Conservation (phyloP, 2,113 vertebrate species). For the Peromyscus polionotus region DNA sequence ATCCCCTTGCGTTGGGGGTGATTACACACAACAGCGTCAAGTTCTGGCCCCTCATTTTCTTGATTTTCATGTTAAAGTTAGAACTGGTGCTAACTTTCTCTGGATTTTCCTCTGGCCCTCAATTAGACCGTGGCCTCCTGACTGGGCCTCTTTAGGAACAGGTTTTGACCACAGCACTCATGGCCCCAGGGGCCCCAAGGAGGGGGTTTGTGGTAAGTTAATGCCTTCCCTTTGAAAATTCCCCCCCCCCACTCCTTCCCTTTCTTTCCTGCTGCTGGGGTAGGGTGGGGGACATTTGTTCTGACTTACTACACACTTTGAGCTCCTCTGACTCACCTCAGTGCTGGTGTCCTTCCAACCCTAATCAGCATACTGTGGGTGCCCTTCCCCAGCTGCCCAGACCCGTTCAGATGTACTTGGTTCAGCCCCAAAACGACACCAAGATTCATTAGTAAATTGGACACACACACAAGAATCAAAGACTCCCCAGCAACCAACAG, state of each 20-base stretch:
- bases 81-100: neutral
- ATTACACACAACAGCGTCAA: neutral
- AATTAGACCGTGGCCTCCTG: neutral
- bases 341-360: constrained; percentile 76
- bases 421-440: constrained; percentile 76
- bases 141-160: neutral
- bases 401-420: constrained; percentile 65
- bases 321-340: constrained; percentile 74
- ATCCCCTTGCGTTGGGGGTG: neutral
- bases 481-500: constrained; percentile 70
- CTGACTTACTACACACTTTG: constrained; percentile 67
- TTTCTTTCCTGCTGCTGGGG: neutral
- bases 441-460: constrained; percentile 83
- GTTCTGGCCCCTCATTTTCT: neutral
- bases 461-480: constrained; percentile 78
- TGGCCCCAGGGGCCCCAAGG: neutral
- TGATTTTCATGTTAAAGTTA: neutral
- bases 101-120: constrained; percentile 16
- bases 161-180: neutral
- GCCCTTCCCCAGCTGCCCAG: constrained; percentile 75
- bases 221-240: neutral
- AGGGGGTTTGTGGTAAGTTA: neutral
- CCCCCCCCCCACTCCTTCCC: too few relatives aligned
- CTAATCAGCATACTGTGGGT: constrained; percentile 63
- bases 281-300: constrained; percentile 35